phyloP scores from a whole-genome alignment of 2,113 vertebrate species.

The Rhinolophus ferrumequinum region DNA sequence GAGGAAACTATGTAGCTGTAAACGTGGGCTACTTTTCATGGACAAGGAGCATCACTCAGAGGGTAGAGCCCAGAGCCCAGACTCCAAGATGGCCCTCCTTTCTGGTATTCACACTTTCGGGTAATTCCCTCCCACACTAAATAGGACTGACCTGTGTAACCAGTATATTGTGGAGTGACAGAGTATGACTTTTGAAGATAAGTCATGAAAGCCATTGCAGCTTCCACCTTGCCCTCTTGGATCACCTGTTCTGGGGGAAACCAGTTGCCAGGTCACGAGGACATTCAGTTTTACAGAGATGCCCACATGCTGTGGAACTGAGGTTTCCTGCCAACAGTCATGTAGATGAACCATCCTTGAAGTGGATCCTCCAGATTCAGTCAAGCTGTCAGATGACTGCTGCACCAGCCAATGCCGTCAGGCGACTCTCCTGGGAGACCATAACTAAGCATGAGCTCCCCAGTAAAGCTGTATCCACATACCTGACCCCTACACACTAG shows the following conservation, averaged over 20 bases:
- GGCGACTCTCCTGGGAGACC: not conserved
- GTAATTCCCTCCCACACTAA: not conserved
- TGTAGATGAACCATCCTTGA: not conserved
- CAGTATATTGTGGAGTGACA: too few relatives aligned
- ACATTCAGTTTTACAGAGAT: not conserved
- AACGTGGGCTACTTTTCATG: not conserved
- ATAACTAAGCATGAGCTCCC: not conserved
- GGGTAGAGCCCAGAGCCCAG: not conserved
- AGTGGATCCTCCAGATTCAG: not conserved
- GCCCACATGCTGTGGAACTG: too few relatives aligned
- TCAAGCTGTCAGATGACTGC: not conserved
- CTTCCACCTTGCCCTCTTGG: not conserved
- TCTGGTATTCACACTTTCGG: not conserved
- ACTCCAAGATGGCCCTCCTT: not conserved
- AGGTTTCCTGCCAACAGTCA: not conserved
- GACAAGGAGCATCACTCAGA: not conserved
- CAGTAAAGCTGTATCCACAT: not conserved
- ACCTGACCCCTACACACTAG: not conserved
- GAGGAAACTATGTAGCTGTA: not conserved
- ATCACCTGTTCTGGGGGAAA: not conserved
- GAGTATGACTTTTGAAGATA: not conserved
- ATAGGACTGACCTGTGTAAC: too few relatives aligned
- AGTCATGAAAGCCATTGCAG: not conserved
- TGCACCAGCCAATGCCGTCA: fast-evolving
- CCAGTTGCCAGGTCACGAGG: not conserved